phyloP scores from a whole-genome alignment of 2,113 vertebrate genomes.

The Anser cygnoides region DNA sequence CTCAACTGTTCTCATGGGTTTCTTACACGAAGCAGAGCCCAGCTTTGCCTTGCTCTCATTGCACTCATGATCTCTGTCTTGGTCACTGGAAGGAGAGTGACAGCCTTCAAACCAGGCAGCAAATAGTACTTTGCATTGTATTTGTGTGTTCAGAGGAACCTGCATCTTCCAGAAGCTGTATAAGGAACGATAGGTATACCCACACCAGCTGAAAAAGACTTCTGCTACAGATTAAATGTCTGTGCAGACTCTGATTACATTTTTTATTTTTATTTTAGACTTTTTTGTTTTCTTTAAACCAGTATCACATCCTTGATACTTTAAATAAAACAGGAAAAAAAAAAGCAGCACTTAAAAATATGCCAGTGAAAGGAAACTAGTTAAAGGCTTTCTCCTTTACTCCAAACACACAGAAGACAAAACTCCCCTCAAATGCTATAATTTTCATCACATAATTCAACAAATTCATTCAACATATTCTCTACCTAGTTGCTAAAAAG shows the following conservation, averaged over 20 bases:
- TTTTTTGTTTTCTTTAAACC: not conserved
- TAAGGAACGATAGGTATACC: rapidly evolving
- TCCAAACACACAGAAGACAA: not conserved
- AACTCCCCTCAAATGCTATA: not conserved
- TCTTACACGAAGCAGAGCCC: rapidly evolving
- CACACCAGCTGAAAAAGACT: not conserved
- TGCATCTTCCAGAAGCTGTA: not conserved
- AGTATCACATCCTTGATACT: not conserved
- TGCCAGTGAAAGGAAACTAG: not conserved
- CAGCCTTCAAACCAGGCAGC: not conserved
- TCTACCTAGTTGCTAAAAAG: not conserved
- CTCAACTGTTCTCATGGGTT: not conserved
- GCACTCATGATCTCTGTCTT: rapidly evolving
- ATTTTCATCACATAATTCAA: not conserved
- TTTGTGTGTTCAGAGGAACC: not conserved
- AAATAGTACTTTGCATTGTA: not conserved
- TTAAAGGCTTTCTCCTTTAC: not conserved
- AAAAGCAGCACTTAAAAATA: not conserved
- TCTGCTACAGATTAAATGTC: not conserved
- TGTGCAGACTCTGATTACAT: not conserved
- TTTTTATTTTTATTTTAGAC: not conserved
- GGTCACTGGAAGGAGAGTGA: not conserved
- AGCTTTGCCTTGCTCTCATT: not conserved
- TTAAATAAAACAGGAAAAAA: not conserved
- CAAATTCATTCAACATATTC: not conserved